Evolutionary conservation across 2,888 invertebrate species (phyloP).

Genomic region (Nephrotoma appendiculata): DNA sequence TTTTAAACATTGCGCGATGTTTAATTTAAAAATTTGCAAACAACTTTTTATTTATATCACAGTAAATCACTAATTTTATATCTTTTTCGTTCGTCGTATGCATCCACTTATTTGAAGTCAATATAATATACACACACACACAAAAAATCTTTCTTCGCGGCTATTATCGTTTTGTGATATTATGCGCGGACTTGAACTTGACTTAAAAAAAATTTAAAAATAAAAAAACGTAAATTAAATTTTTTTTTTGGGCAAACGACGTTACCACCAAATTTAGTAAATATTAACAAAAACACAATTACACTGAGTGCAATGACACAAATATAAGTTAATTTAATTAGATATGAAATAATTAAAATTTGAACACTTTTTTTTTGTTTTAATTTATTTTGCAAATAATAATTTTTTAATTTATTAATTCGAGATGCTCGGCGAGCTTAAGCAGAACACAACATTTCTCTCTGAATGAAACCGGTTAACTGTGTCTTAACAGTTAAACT

Average conservation of each 20-base stretch:
- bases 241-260: not conserved
- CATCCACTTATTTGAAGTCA: not conserved
- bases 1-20: not conserved
- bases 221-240: not conserved
- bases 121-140: not conserved
- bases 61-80: not conserved
- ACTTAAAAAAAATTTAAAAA: not conserved
- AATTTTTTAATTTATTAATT: not conserved
- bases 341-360: not conserved
- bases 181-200: not conserved
- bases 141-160: not conserved
- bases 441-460: slow-evolving; percentile 1
- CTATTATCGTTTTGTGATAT: not conserved
- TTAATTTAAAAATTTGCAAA: not conserved
- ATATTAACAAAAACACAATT: not conserved
- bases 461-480: slow-evolving; percentile 4
- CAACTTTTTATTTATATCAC: not conserved
- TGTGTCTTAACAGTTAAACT: slow-evolving; percentile 3
- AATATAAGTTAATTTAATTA: not conserved
- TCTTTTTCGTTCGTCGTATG: no score
- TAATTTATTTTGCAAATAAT: not conserved
- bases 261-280: not conserved
- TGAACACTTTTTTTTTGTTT: not conserved
- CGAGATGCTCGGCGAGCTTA: not conserved
- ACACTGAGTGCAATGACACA: not conserved